Evolutionary conservation across 2,797 vertebrate genomes (phyloP), one percentile per base, ranked within the genome.

Genomic region (Syngnathus rostellatus): DNA sequence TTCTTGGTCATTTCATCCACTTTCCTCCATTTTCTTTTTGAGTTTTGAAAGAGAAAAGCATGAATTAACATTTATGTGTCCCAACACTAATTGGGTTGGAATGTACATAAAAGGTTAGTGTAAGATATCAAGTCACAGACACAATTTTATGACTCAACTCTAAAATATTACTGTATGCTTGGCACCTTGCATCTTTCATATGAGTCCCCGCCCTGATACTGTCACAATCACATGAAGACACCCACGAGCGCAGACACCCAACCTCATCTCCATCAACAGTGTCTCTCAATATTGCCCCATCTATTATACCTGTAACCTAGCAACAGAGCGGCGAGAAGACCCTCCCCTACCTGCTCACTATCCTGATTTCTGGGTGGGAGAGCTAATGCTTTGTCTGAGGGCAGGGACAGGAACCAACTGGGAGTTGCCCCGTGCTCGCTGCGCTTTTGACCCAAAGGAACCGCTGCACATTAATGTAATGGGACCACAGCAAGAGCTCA

Each of bases 261-360:
- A 84, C 72, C 80, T 71, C 77, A 75, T 80, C 77, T 77, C 80
- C 85, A 89, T 87, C 87, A 85, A 80, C 83, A 81, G 84, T 85
- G 83, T 81, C 84, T 88, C 85, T 87, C 79, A 79, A 72, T 88
- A 88, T 90, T 88, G 85, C 83, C 81, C 82, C 81, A 83, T 89
- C 90, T 87, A 91, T 89, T 86, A 88, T 87, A 91, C 89, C 89
- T 90, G 91, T 92, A 92, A 89, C 91, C 91, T 92, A 92, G 91
- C 91, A 92, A 92, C 91, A 91, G 90, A 86, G 85, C 79, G 67
- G 83, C 82, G 82, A 43, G 69, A 85, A 85, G 88, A 87, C 81
- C 89, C 88, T 85, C 89, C 87, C 83, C 88, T 88, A 89, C 86
- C 88, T 89, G 86, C 88, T 83, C 72, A 21, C 75, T 70, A 79